Evolutionary conservation across 2,113 vertebrate species (phyloP), one percentile per base, ranked within the genome.

Genomic region (Cricetomys ansorgei): DNA sequence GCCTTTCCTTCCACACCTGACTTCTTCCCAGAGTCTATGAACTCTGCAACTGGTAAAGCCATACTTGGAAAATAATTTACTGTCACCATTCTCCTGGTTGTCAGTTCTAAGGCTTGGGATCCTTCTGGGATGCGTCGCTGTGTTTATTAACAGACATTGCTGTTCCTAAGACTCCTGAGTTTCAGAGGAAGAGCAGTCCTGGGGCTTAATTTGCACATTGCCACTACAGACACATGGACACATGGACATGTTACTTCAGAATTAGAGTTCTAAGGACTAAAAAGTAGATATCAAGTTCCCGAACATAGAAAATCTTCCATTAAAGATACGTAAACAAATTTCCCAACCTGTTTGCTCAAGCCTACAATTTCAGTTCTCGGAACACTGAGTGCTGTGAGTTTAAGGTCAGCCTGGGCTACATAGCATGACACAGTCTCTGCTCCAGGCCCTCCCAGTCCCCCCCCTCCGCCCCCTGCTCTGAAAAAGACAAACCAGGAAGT

Each of bases 41-140:
- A 84, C 70, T 88, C 65, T 88, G 89, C 57, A 85, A 92, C 59
- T 76, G 79, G 64, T 34, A 80, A 96, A 87, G 88, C 7, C 31
- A 70, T n/a, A 94, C 62, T 40, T 84, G 92, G 76, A 96, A 96
- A 90, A 88, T 69, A 95, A 94, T 92, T 90, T 92, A 85, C 94
- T 92, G 80, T 89, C 95, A 70, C 79, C 65, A 29, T 93, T 92
- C 79, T 57, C 19, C 80, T 0, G 0, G 16, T 70, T 77, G 67
- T 95, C 93, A 95, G 59, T 67, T 88, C 72, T 75, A 92, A 98
- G 83, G 76, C 48, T 77, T 89, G 75, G 70, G 53, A 87, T 93
- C 70, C 59, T 92, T 91, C 55, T 31, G 12, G 27, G 67, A 62
- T 70, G 59, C 11, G n/a, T 83, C 50, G 21, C 27, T 90, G n/a